These are phyloP conservation scores for Saccopteryx leptura DNA, from an alignment of 2,113 vertebrate species.

Conservation along the genomic window DNA sequence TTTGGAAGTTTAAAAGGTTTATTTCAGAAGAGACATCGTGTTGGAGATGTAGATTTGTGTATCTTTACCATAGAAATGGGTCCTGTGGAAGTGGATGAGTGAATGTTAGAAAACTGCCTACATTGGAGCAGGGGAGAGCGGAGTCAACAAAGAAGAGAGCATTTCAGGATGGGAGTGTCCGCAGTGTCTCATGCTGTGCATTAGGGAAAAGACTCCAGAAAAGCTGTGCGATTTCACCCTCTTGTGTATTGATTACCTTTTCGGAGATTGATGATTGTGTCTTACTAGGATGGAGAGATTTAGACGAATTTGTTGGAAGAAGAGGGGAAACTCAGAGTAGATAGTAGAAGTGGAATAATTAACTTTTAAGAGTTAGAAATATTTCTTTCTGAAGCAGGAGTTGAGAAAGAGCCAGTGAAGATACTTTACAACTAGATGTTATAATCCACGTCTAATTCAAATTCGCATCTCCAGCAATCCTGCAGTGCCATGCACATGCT, in stretches of 20 bases:
- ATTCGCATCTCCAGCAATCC: neutral
- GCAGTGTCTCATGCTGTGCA: neutral
- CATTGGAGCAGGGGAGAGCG: neutral
- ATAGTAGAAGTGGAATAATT: neutral
- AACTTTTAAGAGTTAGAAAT: constrained; percentile 29
- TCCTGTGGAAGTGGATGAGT: neutral
- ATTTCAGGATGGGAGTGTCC: neutral
- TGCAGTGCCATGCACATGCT: neutral
- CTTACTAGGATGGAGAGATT: neutral
- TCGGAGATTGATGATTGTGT: neutral
- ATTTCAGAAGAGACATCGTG: neutral
- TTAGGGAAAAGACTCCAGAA: neutral
- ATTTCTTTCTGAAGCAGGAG: constrained; percentile 1
- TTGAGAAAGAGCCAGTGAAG: neutral
- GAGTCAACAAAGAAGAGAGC: neutral
- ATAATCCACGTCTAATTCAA: neutral
- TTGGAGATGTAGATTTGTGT: neutral
- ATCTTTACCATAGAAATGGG: neutral
- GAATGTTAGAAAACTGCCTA: neutral
- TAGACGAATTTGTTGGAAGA: neutral
- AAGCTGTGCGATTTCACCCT: neutral
- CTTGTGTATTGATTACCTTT: neutral
- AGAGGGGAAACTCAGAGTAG: neutral
- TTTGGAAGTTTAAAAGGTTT: neutral
- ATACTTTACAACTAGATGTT: neutral